Percentiles rank a stretch among this genome's conserved stretches.
Conservation (phyloP, 2,888 invertebrate genomes). For the Pachliopta kotzebuea region DNA sequence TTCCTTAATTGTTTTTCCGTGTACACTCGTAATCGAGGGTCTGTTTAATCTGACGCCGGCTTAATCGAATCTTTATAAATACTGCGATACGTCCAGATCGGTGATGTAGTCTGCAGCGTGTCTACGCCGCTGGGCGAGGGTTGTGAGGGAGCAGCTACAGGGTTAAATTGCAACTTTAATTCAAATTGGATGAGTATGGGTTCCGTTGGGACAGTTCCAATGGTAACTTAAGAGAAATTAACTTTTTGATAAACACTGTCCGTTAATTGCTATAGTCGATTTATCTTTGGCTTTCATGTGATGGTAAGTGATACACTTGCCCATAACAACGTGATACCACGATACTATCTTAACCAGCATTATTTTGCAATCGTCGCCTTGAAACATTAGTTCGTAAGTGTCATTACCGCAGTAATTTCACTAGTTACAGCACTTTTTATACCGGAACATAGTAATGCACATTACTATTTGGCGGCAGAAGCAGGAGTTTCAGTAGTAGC, state of each 20-base stretch:
- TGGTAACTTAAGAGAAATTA: conserved; percentile 14
- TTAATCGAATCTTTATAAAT: conserved; percentile 74
- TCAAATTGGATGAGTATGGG: conserved; percentile 37
- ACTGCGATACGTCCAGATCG: conserved; percentile 41
- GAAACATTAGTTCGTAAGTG: no score
- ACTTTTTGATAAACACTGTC: background rate
- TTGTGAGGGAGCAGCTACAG: conserved; percentile 61
- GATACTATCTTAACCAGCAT: no score
- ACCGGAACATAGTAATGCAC: no score
- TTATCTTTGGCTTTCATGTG: no score
- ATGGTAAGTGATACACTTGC: no score
- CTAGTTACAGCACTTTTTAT: no score
- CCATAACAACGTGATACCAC: no score
- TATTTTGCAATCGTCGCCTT: no score
- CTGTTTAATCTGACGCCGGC: conserved; percentile 57
- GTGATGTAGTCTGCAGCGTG: conserved; percentile 54
- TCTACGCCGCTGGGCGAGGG: conserved; percentile 46
- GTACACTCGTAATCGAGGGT: conserved; percentile 65
- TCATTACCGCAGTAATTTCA: no score
- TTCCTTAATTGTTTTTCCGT: conserved; percentile 78
- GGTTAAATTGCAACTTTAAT: conserved; percentile 42
- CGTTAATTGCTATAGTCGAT: no score
- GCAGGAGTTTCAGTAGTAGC: no score
- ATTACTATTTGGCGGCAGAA: no score
- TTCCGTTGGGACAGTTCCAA: conserved; percentile 24